Conservation (phyloP, 2,797 vertebrate species). For the Antennarius maculatus region DNA sequence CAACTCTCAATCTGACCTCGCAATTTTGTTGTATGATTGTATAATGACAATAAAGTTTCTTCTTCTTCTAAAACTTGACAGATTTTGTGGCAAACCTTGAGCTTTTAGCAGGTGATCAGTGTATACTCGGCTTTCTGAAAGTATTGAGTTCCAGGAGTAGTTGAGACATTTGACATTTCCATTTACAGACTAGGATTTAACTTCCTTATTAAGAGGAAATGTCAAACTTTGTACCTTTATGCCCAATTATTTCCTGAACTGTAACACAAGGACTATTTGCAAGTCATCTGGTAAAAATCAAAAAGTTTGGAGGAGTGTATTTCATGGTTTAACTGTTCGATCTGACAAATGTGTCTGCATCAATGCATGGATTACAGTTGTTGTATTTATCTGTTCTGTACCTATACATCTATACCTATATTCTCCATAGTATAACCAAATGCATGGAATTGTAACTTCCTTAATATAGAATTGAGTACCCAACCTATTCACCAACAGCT, state of each 20-base stretch:
- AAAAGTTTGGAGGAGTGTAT: not conserved
- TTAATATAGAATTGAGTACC: conserved; percentile 4
- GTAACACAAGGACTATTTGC: conserved; percentile 19
- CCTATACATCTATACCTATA: conserved; percentile 9
- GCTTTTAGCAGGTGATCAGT: too few species aligned
- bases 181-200: conserved; percentile 18
- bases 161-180: conserved; percentile 16
- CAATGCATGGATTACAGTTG: conserved; percentile 11
- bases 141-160: too few species aligned
- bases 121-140: too few species aligned
- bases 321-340: too few species aligned
- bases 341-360: conserved; percentile 3
- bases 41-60: too few species aligned
- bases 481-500: conserved; percentile 21
- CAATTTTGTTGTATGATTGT: too few species aligned
- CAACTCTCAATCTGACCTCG: too few species aligned
- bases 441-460: conserved; percentile 8
- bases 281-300: conserved; percentile 28
- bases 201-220: conserved; percentile 44
- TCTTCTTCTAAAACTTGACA: too few species aligned
- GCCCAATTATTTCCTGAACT: conserved; percentile 24
- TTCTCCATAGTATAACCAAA: conserved; percentile 6
- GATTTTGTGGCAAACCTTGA: too few species aligned
- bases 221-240: conserved; percentile 7
- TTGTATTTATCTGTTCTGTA: conserved; percentile 6